Conservation (phyloP, 1,140 invertebrate genomes). For the Brachionus rotundiformis region DNA sequence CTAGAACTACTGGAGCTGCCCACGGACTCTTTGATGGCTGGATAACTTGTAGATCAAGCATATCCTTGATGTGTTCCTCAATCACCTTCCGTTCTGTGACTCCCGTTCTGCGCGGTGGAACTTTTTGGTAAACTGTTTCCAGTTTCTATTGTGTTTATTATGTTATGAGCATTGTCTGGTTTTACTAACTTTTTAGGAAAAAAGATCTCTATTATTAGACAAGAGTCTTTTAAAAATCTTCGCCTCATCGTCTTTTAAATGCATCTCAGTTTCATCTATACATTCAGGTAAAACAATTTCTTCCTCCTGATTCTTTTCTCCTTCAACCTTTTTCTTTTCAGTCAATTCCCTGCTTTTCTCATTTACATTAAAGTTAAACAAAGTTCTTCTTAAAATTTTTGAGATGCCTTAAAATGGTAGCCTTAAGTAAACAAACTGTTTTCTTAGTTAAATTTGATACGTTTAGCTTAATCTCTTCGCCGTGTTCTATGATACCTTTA, state of each 20-base stretch:
- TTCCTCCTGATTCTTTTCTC: too few species aligned
- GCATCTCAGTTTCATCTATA: too few species aligned
- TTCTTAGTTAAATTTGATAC: neutral
- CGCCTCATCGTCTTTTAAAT: neutral
- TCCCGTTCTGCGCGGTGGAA: neutral
- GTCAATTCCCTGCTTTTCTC: neutral
- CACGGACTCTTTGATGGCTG: constrained; percentile 5
- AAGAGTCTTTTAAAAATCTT: neutral
- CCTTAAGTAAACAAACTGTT: neutral
- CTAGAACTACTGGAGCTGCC: neutral
- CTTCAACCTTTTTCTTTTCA: neutral
- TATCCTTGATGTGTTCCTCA: constrained; percentile 17
- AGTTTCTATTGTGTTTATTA: neutral
- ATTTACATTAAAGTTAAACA: neutral
- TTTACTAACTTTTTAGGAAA: neutral
- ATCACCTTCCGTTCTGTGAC: neutral
- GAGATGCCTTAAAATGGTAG: neutral
- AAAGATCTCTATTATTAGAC: neutral
- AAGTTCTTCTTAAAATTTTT: neutral
- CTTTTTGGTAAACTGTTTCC: neutral
- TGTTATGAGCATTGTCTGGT: neutral
- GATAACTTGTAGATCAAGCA: constrained; percentile 46
- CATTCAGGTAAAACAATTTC: too few species aligned
- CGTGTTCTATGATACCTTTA: neutral
- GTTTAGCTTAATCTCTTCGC: neutral